Percentiles rank a stretch among this genome's conserved stretches.
phyloP scores from a whole-genome alignment of 2,113 vertebrate genomes.

The Anolis carolinensis region DNA sequence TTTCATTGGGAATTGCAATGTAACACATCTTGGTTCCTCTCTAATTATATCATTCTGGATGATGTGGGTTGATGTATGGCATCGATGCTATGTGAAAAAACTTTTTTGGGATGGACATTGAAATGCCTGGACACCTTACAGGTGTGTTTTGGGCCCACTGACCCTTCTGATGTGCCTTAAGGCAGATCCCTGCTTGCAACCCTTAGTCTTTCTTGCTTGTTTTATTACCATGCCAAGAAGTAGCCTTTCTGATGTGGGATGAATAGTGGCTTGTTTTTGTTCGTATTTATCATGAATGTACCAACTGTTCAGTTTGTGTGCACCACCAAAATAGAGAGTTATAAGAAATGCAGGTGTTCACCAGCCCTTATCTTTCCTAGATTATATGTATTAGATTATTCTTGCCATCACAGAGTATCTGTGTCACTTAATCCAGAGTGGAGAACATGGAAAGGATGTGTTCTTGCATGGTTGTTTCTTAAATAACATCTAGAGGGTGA shows the following conservation, averaged over 20 bases:
- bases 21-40: not conserved
- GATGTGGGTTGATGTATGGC: slow-evolving; percentile 25
- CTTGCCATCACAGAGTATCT: not conserved
- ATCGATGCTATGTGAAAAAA: slow-evolving; percentile 4
- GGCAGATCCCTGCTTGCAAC: not conserved
- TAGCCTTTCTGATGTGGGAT: not conserved
- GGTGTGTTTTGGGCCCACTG: not conserved
- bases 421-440: not conserved
- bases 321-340: not conserved
- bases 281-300: not conserved
- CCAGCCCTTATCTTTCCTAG: not conserved
- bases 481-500: not conserved
- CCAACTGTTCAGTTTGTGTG: not conserved
- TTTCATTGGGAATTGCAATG: not conserved
- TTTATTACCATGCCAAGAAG: not conserved
- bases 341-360: not conserved
- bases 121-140: not conserved
- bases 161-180: not conserved
- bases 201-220: not conserved
- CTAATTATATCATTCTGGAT: not conserved
- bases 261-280: not conserved
- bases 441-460: not conserved
- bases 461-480: not conserved
- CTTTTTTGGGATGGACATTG: not conserved
- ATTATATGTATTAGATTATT: not conserved